phyloP scores from a whole-genome alignment of 1,140 invertebrate genomes.

The Harlomillsia oculata region DNA sequence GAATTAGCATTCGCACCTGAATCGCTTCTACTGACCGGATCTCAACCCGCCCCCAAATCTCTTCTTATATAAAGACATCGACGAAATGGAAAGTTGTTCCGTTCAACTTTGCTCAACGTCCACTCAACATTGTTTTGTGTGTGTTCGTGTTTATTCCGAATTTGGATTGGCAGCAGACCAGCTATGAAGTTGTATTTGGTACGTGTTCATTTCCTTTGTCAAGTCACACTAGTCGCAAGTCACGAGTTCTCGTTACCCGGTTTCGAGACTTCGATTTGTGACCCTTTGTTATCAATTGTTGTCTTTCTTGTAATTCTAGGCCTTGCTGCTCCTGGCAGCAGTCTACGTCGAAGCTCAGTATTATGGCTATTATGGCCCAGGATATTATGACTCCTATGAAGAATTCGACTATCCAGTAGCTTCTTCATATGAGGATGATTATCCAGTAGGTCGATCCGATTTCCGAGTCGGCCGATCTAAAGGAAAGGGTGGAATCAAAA shows the following conservation, averaged over 20 bases:
- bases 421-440: constrained; percentile 6
- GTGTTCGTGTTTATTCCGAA: background rate
- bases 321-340: constrained; percentile 29
- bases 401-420: constrained; percentile 6
- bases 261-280: too few species aligned
- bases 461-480: constrained; percentile 1
- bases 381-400: background rate
- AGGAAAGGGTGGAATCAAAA: constrained; percentile 18
- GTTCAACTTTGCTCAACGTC: constrained; percentile 17
- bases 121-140: constrained; percentile 12
- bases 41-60: too few species aligned
- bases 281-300: background rate
- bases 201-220: background rate
- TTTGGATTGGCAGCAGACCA: constrained; percentile 6
- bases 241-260: background rate
- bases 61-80: too few species aligned
- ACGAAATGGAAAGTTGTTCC: constrained; percentile 34
- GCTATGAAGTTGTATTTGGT: constrained; percentile 10
- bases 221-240: background rate
- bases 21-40: too few species aligned
- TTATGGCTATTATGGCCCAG: constrained; percentile 20
- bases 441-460: constrained; percentile 1
- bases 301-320: constrained; percentile 10
- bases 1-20: too few species aligned
- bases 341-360: constrained; percentile 26